These are phyloP conservation scores for Crax fasciolata DNA, from an alignment of 2,797 vertebrate species.

Conservation along the genomic window DNA sequence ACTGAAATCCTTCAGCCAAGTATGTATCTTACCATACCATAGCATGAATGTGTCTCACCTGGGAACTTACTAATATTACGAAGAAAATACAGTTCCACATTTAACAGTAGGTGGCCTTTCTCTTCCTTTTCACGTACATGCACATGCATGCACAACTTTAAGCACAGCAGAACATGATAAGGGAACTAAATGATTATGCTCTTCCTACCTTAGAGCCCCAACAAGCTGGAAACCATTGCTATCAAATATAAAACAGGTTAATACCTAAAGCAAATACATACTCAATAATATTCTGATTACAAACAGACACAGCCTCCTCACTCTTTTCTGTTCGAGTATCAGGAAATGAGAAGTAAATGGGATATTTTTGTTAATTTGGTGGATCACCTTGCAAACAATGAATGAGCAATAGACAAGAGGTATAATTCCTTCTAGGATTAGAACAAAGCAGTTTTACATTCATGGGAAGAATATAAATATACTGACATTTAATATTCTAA, in stretches of 20 bases:
- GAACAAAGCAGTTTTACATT: background rate
- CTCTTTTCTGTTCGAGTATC: background rate
- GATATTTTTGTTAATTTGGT: background rate
- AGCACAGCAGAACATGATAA: background rate
- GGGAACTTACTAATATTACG: accelerated
- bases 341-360: background rate
- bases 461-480: background rate
- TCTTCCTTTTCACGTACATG: background rate
- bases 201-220: background rate
- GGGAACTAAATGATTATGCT: background rate
- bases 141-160: background rate
- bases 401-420: background rate
- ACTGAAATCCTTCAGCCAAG: background rate
- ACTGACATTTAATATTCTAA: background rate
- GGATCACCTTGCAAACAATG: background rate
- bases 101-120: background rate
- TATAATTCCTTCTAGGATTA: background rate
- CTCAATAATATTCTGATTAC: background rate
- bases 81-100: background rate
- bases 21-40: accelerated
- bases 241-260: background rate
- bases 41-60: background rate
- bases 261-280: background rate
- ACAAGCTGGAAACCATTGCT: background rate
- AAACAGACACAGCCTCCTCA: background rate